Percentiles rank a stretch among this genome's conserved stretches.
These are phyloP conservation scores for Drosophila phalerata DNA, from an alignment of 2,888 invertebrate genomes.

Conservation along the genomic window DNA sequence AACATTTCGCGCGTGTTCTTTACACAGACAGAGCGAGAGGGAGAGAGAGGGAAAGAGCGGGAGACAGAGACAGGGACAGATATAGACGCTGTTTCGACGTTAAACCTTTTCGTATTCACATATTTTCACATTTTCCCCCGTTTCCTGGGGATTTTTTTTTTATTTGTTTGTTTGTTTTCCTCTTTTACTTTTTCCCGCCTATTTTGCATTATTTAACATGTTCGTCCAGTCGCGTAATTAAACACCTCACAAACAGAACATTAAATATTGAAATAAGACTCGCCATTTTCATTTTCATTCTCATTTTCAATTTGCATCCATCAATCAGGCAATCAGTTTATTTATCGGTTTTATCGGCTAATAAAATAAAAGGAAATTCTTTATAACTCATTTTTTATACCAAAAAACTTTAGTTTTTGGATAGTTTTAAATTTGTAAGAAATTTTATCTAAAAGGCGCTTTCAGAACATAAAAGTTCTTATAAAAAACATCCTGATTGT, in stretches of 20 bases:
- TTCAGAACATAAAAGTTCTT: background rate
- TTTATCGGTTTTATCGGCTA: background rate
- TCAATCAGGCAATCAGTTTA: slow-evolving; percentile 4
- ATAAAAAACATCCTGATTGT: background rate
- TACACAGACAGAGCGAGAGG: slow-evolving; percentile 7
- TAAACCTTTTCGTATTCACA: slow-evolving; percentile 24
- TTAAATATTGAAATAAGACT: slow-evolving; percentile 19
- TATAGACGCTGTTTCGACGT: background rate
- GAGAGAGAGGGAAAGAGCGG: background rate
- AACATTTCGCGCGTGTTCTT: slow-evolving; percentile 48
- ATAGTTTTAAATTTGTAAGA: background rate
- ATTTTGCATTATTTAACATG: slow-evolving; percentile 29
- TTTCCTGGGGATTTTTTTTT: slow-evolving; percentile 1
- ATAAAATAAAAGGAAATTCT: background rate
- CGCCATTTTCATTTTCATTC: slow-evolving; percentile 3
- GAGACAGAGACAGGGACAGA: background rate
- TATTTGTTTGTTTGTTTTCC: slow-evolving; percentile 12
- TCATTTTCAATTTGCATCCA: slow-evolving; percentile 3
- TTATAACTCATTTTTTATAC: no score
- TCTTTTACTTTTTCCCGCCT: background rate
- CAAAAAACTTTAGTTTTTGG: no score
- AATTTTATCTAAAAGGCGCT: background rate
- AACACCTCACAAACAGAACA: slow-evolving; percentile 25
- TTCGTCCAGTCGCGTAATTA: slow-evolving; percentile 22
- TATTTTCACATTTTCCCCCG: slow-evolving; percentile 27